These are phyloP conservation scores for Loxodonta africana DNA, from an alignment of 2,113 vertebrate genomes.

Conservation along the genomic window DNA sequence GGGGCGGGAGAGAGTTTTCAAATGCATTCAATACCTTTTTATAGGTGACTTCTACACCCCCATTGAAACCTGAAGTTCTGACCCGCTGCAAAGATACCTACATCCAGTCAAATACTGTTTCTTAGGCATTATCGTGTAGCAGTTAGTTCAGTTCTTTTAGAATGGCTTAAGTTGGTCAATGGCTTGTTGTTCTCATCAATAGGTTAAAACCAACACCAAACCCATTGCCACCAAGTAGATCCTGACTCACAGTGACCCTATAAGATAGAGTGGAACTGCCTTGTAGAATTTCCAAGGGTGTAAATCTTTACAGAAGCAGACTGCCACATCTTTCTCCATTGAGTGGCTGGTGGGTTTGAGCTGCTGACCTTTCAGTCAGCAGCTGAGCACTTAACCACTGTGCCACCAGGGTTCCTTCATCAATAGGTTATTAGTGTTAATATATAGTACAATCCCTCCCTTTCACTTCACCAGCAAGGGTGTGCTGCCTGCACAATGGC, in stretches of 20 bases:
- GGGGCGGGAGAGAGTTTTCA: background rate
- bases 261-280: too few species aligned
- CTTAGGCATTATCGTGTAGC: background rate
- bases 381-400: too few species aligned
- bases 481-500: background rate
- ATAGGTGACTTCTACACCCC: background rate
- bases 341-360: too few species aligned
- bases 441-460: background rate
- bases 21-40: background rate
- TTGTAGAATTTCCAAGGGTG: too few species aligned
- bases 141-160: conserved; percentile 50
- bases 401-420: too few species aligned
- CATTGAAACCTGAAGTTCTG: background rate
- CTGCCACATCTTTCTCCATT: too few species aligned
- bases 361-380: too few species aligned
- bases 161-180: conserved; percentile 10
- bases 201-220: background rate
- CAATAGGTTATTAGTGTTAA: conserved; percentile 62
- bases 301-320: too few species aligned
- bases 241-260: too few species aligned
- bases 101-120: conserved; percentile 12
- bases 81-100: background rate
- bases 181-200: conserved; percentile 1
- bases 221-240: background rate
- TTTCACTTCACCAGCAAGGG: background rate